Percentiles rank a stretch among this genome's conserved stretches.
Conservation (phyloP, 37 sponge, comb jelly and placozoan species). For the Halisarca cf. caerulea region DNA sequence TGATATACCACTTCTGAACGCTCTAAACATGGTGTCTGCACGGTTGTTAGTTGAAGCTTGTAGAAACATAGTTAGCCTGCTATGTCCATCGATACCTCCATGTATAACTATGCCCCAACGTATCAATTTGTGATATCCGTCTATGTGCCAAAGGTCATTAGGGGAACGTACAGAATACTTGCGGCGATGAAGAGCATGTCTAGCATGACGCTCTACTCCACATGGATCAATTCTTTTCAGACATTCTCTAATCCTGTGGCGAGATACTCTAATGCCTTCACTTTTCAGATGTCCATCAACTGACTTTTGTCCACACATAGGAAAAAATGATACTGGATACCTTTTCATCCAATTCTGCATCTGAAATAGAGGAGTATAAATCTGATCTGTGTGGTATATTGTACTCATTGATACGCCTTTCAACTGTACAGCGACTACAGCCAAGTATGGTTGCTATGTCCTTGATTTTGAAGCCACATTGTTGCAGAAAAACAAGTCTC, state of each 20-base stretch:
- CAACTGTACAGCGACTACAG: background rate
- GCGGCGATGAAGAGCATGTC: background rate
- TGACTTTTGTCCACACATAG: background rate
- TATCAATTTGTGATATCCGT: constrained; percentile 40
- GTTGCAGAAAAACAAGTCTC: too few relatives aligned
- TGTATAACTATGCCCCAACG: constrained; percentile 46
- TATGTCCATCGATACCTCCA: constrained; percentile 36
- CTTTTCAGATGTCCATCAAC: background rate
- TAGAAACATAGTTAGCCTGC: constrained; percentile 11
- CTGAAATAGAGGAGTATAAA: background rate
- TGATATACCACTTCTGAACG: background rate
- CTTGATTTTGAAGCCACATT: background rate
- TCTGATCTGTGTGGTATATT: background rate
- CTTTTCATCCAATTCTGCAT: background rate
- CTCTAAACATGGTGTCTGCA: background rate
- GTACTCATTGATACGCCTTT: background rate
- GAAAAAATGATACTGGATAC: background rate
- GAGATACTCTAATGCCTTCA: constrained; percentile 34
- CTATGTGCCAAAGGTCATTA: constrained; percentile 36
- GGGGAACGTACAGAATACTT: constrained; percentile 2
- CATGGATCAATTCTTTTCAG: constrained; percentile 52
- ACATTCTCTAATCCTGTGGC: constrained; percentile 54
- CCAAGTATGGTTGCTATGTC: background rate
- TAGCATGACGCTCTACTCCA: constrained; percentile 22
- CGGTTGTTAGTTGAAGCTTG: constrained; percentile 3